Evolutionary conservation across 2,888 invertebrate genomes (phyloP), one percentile per base, ranked within the genome.

Genomic region (Metellina segmentata): DNA sequence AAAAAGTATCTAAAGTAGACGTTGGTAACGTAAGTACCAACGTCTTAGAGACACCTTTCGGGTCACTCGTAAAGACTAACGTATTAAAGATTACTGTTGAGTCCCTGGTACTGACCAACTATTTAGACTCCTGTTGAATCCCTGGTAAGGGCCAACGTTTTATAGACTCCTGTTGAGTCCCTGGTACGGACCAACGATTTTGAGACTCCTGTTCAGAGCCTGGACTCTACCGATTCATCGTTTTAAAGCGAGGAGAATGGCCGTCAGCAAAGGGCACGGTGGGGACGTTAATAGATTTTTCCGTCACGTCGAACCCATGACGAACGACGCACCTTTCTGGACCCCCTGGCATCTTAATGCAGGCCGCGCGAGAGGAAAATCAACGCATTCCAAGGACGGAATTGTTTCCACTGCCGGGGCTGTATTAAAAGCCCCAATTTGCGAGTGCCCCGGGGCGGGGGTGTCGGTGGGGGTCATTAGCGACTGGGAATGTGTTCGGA

Each of bases 401-500:
- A 90, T 90, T 90, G 90, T 90, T 90, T 87, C 79, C 70, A 69
- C 20, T 78, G 72, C 61, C 77, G 82, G 34, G 75, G 81, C 90
- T 90, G 85, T 90, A 90, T 90, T 90, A 90, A 90, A 90, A 90
- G 90, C 90, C 85, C 90, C 85, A 90, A 90, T 90, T 89, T 90
- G 74, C 74, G 69, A 81, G 72, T 72, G 83, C 74, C 71, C 79
- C 71, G 77, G 83, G 74, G 75, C 74, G 16, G 49, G 49, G 16
- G 86, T 81, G 72, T 53, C 52, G 72, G 49, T 70, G 61, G 34
- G 88, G 86, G 90, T 91, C 90, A 91, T 91, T 91, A 91, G 77
- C 86, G 90, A 74, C n/a, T 69, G 81, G 77, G 90, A 91, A 91
- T 91, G 90, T 75, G 81, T 82, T 69, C 34, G 34, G 34, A 34